Evolutionary conservation across 2,113 vertebrate genomes (phyloP).

Genomic region (Scortum barcoo): DNA sequence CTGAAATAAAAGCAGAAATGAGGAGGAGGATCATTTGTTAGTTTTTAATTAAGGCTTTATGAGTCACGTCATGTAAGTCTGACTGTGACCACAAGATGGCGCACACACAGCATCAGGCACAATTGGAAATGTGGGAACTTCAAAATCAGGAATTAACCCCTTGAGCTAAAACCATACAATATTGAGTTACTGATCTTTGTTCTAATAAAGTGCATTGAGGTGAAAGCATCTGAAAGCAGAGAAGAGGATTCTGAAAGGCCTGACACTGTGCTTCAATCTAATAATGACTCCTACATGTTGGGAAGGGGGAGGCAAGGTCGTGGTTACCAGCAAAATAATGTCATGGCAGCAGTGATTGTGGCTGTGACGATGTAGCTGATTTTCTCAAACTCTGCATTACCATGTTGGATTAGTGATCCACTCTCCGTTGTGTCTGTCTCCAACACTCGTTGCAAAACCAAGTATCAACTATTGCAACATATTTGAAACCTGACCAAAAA

Average conservation of each 20-base stretch:
- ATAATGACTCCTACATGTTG: not conserved
- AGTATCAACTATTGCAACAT: not conserved
- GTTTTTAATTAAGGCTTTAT: not conserved
- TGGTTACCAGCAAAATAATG: not conserved
- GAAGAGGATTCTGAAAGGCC: not conserved
- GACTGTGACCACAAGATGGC: constrained; percentile 66
- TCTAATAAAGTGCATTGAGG: constrained; percentile 10
- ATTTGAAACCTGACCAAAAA: not conserved
- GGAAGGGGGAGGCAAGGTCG: not conserved
- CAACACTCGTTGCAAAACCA: not conserved
- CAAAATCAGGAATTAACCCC: constrained; percentile 8
- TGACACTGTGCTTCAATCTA: not conserved
- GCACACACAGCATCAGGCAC: constrained; percentile 7
- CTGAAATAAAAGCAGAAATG: constrained; percentile 77
- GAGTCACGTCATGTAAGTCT: not conserved
- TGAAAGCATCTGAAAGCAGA: not conserved
- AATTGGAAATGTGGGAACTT: constrained; percentile 2
- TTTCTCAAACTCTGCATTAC: constrained; percentile 6
- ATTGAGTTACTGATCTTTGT: not conserved
- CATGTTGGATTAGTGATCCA: not conserved
- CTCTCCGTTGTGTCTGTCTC: not conserved
- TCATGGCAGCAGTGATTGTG: not conserved
- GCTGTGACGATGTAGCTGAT: not conserved
- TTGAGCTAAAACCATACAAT: not conserved
- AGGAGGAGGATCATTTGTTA: not conserved